Conservation (phyloP, 1,140 invertebrate species). For the Bombus affinis region DNA sequence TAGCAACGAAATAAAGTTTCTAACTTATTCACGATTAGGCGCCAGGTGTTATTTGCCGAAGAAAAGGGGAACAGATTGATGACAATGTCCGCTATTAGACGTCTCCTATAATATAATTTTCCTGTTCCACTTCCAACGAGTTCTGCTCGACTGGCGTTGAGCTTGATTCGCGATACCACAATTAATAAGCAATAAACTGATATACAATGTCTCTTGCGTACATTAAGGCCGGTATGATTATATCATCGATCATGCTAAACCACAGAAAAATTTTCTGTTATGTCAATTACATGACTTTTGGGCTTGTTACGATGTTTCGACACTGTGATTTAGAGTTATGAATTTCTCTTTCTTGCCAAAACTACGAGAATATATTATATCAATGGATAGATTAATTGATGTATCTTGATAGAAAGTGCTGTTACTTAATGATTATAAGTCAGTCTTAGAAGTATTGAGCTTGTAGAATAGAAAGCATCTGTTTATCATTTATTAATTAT, state of each 20-base stretch:
- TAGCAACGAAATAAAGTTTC: not conserved
- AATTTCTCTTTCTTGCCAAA: conserved; percentile 19
- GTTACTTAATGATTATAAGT: not conserved
- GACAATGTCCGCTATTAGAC: not conserved
- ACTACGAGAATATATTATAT: not conserved
- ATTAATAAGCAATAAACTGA: not conserved
- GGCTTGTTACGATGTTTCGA: not conserved
- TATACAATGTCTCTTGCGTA: not conserved
- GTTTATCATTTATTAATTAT: not conserved
- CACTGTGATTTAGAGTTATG: not conserved
- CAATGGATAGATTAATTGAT: not conserved
- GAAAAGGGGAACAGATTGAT: no score
- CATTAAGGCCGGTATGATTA: not conserved
- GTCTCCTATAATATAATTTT: not conserved
- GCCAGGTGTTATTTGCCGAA: not conserved
- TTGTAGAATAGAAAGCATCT: not conserved
- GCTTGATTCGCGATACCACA: not conserved
- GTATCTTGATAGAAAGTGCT: not conserved
- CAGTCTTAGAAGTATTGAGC: not conserved
- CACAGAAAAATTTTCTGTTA: no score
- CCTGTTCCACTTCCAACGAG: not conserved
- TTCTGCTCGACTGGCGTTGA: not conserved
- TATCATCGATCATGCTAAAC: not conserved
- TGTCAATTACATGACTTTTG: not conserved
- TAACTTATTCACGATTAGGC: not conserved